Percentiles rank a stretch among this genome's conserved stretches.
Evolutionary conservation across 2,888 invertebrate genomes (phyloP).

Genomic region (Acrobeloides nanus): DNA sequence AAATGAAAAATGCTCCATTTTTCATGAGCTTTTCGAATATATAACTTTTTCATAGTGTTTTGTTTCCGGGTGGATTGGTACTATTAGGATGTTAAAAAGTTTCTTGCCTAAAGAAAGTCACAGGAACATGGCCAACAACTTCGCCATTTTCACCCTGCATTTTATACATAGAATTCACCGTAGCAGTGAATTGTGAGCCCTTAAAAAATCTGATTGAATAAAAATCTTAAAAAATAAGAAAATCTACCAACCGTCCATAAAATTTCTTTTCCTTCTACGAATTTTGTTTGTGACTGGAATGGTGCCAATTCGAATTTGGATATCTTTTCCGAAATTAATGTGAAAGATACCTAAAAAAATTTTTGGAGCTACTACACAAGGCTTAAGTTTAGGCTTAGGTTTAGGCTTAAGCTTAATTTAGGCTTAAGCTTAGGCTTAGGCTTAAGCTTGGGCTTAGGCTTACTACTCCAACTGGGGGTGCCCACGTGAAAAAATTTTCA

Average conservation of each 20-base stretch:
- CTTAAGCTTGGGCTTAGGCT: too few relatives aligned
- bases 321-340: constrained; percentile 30
- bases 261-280: constrained; percentile 37
- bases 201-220: constrained; percentile 15
- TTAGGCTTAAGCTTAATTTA: too few relatives aligned
- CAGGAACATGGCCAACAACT: constrained; percentile 44
- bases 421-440: too few relatives aligned
- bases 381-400: too few relatives aligned
- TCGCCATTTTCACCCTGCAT: constrained; percentile 38
- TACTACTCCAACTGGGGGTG: too few relatives aligned
- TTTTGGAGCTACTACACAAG: too few relatives aligned
- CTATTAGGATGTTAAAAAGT: too few relatives aligned
- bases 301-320: constrained; percentile 33
- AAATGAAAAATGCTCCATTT: too few relatives aligned
- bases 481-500: too few relatives aligned
- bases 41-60: too few relatives aligned
- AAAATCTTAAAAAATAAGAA: constrained; percentile 4
- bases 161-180: constrained; percentile 38
- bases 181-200: constrained; percentile 45
- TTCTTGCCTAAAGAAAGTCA: constrained; percentile 36
- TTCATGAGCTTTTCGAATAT: too few relatives aligned
- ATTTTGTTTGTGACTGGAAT: constrained; percentile 35
- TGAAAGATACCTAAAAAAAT: constrained; percentile 31
- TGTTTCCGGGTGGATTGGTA: too few relatives aligned
- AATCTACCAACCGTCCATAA: constrained; percentile 37